Conservation (phyloP, 2,797 vertebrate genomes). For the Aplochiton taeniatus region DNA sequence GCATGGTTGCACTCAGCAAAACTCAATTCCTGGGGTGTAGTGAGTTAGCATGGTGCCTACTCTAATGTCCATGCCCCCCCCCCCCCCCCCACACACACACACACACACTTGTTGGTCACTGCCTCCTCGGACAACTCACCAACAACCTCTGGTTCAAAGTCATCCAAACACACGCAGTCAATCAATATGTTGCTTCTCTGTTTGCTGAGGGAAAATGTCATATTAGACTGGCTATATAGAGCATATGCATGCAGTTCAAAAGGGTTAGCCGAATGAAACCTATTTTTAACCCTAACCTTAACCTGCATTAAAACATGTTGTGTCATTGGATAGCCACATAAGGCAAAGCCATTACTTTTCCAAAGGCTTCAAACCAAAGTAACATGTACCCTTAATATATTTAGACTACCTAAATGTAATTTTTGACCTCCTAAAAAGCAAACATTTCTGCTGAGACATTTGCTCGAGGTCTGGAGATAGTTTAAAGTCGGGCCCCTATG, state of each 20-base stretch:
- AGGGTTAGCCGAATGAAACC: too few species aligned
- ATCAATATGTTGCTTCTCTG: constrained; percentile 51
- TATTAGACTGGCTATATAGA: constrained; percentile 44
- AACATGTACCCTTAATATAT: too few species aligned
- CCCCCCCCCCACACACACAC: too few species aligned
- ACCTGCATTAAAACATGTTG: not conserved
- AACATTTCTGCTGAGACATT: constrained; percentile 14
- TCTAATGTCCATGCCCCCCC: constrained; percentile 22
- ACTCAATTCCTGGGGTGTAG: constrained; percentile 37
- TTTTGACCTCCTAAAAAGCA: not conserved
- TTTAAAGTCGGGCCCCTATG: constrained; percentile 25
- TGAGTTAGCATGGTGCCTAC: constrained; percentile 2
- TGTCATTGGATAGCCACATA: too few species aligned
- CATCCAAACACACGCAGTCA: constrained; percentile 46
- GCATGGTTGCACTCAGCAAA: constrained; percentile 29
- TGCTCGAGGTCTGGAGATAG: constrained; percentile 11
- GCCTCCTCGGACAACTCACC: constrained; percentile 29
- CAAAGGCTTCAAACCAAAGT: too few species aligned
- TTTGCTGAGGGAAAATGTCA: constrained; percentile 47
- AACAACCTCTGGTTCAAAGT: constrained; percentile 38
- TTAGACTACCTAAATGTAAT: not conserved
- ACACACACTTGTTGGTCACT: constrained; percentile 28
- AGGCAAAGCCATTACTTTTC: too few species aligned
- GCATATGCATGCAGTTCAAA: constrained; percentile 19
- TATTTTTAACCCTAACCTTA: too few species aligned